Percentiles rank a stretch among this genome's conserved stretches.
These are phyloP conservation scores for Monoplex corrugatus DNA, from an alignment of 2,888 invertebrate species.

Conservation along the genomic window DNA sequence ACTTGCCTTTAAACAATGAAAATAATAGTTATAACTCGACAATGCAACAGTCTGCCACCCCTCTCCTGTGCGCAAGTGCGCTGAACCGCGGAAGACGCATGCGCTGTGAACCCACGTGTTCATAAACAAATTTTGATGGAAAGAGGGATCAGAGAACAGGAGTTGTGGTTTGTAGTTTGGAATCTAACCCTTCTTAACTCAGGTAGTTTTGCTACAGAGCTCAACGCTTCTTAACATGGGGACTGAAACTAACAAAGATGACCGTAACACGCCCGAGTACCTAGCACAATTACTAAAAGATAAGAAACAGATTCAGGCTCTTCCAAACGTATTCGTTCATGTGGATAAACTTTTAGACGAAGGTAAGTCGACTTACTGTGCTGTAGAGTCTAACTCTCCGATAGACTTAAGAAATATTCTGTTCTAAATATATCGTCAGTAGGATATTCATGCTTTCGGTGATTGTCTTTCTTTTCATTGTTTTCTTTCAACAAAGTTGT, in stretches of 20 bases:
- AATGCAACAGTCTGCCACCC: conserved; percentile 51
- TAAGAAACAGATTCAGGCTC: conserved; percentile 99
- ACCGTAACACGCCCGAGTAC: conserved; percentile 89
- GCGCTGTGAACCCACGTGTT: conserved; percentile 79
- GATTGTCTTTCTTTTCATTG: background rate
- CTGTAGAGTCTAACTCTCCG: conserved; percentile 35
- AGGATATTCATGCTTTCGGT: background rate
- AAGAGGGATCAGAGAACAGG: conserved; percentile 69
- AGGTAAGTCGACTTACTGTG: conserved; percentile 87
- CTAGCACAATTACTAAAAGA: conserved; percentile 99
- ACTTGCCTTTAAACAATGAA: background rate
- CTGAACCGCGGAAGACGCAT: conserved; percentile 70
- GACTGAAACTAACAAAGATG: conserved; percentile 80
- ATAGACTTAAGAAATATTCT: background rate
- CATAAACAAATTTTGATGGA: conserved; percentile 78
- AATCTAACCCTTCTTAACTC: conserved; percentile 77
- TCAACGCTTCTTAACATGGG: conserved; percentile 78
- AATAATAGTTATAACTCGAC: background rate
- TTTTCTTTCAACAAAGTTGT: background rate
- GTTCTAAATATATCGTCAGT: background rate
- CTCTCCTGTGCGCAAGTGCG: conserved; percentile 56
- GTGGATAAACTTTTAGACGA: conserved; percentile 99
- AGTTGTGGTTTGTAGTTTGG: conserved; percentile 77
- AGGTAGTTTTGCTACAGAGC: conserved; percentile 73
- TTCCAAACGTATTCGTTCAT: conserved; percentile 99